Base-by-base conservation (phyloP, 2,888 invertebrate species). In the Cepaea hortensis region DNA sequence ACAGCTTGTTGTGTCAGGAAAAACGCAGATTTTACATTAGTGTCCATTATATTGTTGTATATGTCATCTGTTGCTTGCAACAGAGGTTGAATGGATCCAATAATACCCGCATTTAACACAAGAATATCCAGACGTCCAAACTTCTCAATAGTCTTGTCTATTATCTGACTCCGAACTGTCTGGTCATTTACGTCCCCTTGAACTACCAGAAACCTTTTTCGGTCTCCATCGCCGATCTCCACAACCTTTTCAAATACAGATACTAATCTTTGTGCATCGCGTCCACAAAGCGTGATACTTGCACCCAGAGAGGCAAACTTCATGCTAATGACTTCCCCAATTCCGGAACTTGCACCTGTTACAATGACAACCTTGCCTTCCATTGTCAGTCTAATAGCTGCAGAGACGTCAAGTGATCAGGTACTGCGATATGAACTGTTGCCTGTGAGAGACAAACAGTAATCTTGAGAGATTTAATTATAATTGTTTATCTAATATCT, bases 261-360 rank as follows among this genome's bases (percentile, higher is more conserved):
- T 20, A 61, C 2, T 0, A 85, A 73, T 6, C 80, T 48, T 18
- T 70, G 50, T 48, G 18, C 72, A 65, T 85, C 80, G 15, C 85
- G 85, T 3, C 80, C 80, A 84, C 84, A 84, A 18, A 84, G 48
- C 0, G 77, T 84, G 35, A 84, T 77, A 0, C 50, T 65, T 6
- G 85, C 80, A 3, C 85, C 85, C 9, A 72, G 79, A 5, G 62
- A 6, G 55, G 88, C 48, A 85, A 90, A 76, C 87, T 85, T 50
- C 87, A 89, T 84, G 65, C 79, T 77, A 46, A 72, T 75, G 5
- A 48, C 79, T 65, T 79, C 61, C 9, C 79, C 81, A 15, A 82
- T n/a, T 20, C 82, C 82, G 3, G 87, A 77, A 46, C 84, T 82
- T 46, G 84, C 50, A n/a, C 85, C 84, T 3, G 76, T 85, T 20